Conservation (phyloP, 2,888 invertebrate species). For the Caenorhabditis sp. region DNA sequence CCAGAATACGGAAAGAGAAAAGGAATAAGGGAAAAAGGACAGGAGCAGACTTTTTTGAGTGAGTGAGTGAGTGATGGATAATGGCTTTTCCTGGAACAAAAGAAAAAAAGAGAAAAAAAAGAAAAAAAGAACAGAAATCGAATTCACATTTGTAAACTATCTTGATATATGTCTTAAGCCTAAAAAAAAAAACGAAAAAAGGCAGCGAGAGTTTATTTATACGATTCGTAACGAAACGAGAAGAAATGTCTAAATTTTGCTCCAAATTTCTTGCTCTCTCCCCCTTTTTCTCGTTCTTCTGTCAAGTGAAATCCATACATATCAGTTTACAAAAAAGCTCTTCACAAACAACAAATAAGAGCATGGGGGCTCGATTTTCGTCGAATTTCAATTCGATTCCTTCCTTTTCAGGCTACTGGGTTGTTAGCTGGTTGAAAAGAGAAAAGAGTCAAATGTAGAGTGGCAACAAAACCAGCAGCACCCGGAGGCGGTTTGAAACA, state of each 20-base stretch:
- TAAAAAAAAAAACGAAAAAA: neutral
- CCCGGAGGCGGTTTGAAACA: slow-evolving; percentile 40
- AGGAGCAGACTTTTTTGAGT: slow-evolving; percentile 46
- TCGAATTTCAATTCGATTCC: slow-evolving; percentile 44
- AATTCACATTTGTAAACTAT: slow-evolving; percentile 20
- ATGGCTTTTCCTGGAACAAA: slow-evolving; percentile 26
- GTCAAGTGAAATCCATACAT: slow-evolving; percentile 45
- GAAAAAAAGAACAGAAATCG: neutral
- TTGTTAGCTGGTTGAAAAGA: neutral
- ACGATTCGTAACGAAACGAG: neutral
- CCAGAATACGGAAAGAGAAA: slow-evolving; percentile 5
- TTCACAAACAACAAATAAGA: slow-evolving; percentile 46
- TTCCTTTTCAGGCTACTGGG: slow-evolving; percentile 3
- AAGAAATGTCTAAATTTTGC: neutral
- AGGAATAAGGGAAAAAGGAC: neutral
- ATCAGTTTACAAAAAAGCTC: slow-evolving; percentile 52
- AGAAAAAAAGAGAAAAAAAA: slow-evolving; percentile 15
- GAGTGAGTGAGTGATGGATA: slow-evolving; percentile 12
- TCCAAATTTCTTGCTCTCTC: neutral
- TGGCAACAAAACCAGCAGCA: slow-evolving; percentile 12
- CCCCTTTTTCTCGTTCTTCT: neutral
- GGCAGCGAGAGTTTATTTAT: too few relatives aligned
- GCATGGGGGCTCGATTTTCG: slow-evolving; percentile 26
- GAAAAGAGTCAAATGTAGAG: slow-evolving; percentile 31
- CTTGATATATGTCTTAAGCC: too few relatives aligned